A percentile compares a stretch with the other conserved stretches of the same genome.
phyloP scores from a whole-genome alignment of 1,140 invertebrate species.

The Trichonephila clavata region DNA sequence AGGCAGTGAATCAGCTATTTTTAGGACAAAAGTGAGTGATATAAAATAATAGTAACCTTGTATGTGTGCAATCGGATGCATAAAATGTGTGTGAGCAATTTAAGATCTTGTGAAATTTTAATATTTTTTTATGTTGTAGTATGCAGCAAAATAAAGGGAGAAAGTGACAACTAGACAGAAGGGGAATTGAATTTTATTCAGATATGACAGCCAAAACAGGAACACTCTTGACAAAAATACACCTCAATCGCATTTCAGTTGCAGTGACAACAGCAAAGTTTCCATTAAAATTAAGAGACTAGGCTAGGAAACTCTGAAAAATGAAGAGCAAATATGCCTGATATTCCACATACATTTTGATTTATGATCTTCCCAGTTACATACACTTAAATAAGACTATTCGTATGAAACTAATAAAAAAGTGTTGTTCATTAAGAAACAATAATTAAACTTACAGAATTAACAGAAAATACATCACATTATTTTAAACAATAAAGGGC shows the following conservation, averaged over 20 bases:
- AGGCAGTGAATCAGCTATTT: too few species aligned
- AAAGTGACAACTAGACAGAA: slow-evolving; percentile 45
- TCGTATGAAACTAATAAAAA: slow-evolving; percentile 8
- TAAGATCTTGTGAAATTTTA: neutral
- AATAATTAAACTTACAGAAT: neutral
- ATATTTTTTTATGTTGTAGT: too few species aligned
- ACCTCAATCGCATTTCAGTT: slow-evolving; percentile 75
- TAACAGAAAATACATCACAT: slow-evolving; percentile 15
- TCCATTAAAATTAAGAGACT: slow-evolving; percentile 75
- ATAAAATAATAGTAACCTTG: too few species aligned
- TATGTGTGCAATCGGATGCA: too few species aligned
- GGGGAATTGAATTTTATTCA: slow-evolving; percentile 77
- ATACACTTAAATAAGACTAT: slow-evolving; percentile 17
- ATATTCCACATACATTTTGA: slow-evolving; percentile 67
- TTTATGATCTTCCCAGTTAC: slow-evolving; percentile 59
- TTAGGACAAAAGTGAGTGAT: too few species aligned
- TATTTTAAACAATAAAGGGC: neutral
- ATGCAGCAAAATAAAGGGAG: neutral
- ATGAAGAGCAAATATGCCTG: slow-evolving; percentile 69
- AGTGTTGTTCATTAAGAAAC: slow-evolving; percentile 6
- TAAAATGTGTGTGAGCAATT: too few species aligned
- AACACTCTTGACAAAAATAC: slow-evolving; percentile 77
- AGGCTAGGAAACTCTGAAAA: slow-evolving; percentile 75
- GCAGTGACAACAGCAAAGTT: slow-evolving; percentile 74
- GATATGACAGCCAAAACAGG: slow-evolving; percentile 77